Evolutionary conservation across 1,140 invertebrate genomes (phyloP), one percentile per base, ranked within the genome.

Genomic region (Cotesia glomerata): DNA sequence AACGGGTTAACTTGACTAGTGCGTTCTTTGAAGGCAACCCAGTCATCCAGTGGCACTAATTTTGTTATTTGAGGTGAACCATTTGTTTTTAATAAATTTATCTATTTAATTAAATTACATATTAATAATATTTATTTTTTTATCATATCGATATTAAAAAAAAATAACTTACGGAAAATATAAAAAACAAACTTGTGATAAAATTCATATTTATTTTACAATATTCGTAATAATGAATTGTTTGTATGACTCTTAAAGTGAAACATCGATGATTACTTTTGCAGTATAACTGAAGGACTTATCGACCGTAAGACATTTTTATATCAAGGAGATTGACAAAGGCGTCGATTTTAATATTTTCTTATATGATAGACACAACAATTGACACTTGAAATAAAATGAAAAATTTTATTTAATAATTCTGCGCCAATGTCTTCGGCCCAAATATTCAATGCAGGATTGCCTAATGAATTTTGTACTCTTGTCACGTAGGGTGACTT

Each of bases 21-120:
- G 45, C 74, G 70, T 56, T 79, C 72, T 26, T 77, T 73, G 72
- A 78, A 74, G 0, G 73, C 74, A n/a, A 71, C 69, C 59, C 77
- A 73, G 56, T 81, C 79, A 72, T 83, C 71, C 34, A 81, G 71
- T 14, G 84, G 83, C n/a, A 80, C 74, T 0, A 85, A 64, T 39
- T 78, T 82, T 13, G 81, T 84, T 70, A 82, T 79, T 58, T 84
- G 80, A 8, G 83, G 81, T 54, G 73, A 79, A 9, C 75, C 62
- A 14, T 78, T 71, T 18, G 78, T 45, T 2, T 59, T 18, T 73
- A 11, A 61, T 16, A 62, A 52, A 59, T 59, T 34, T 59, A 13
- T 26, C 59, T 26, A 11, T 59, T 59, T n/a, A 14, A 54, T 54
- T 54, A 14, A 14, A 14, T 54, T 54, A 26, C 26, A 26, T 2